Percentiles rank a stretch among this genome's conserved stretches.
Evolutionary conservation across 2,888 invertebrate genomes (phyloP).

Genomic region (Lymantria monacha): DNA sequence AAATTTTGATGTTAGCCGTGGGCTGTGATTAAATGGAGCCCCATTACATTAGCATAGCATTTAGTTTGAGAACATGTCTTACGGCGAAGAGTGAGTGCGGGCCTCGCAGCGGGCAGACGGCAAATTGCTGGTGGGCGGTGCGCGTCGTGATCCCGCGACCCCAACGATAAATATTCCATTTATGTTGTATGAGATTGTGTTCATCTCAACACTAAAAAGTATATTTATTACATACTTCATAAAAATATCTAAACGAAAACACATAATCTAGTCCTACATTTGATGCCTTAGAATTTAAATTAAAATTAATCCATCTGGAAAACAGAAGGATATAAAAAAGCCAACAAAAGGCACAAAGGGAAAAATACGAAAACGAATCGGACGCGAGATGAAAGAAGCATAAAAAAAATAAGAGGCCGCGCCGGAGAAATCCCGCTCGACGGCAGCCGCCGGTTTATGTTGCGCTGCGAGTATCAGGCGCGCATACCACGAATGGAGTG

Average conservation of each 20-base stretch:
- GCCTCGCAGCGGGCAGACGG: slow-evolving; percentile 57
- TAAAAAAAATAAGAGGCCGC: slow-evolving; percentile 37
- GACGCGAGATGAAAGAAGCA: slow-evolving; percentile 53
- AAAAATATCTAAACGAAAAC: slow-evolving; percentile 21
- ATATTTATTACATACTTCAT: slow-evolving; percentile 14
- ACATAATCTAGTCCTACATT: slow-evolving; percentile 31
- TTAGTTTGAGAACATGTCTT: slow-evolving; percentile 71
- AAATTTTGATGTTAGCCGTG: slow-evolving; percentile 74
- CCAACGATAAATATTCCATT: slow-evolving; percentile 68
- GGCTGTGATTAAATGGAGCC: slow-evolving; percentile 74
- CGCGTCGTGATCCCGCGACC: slow-evolving; percentile 66
- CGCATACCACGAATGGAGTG: slow-evolving; percentile 58
- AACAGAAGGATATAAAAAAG: slow-evolving; percentile 74
- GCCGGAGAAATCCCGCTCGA: slow-evolving; percentile 34
- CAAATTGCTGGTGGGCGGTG: slow-evolving; percentile 76
- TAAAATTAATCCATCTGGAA: slow-evolving; percentile 74
- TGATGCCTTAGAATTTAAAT: slow-evolving; percentile 61
- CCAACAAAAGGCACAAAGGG: slow-evolving; percentile 64
- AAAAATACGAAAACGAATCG: slow-evolving; percentile 61
- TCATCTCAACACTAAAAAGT: slow-evolving; percentile 26
- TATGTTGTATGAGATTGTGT: slow-evolving; percentile 40
- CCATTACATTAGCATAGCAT: slow-evolving; percentile 80
- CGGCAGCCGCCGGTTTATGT: slow-evolving; percentile 37
- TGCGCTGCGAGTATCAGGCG: slow-evolving; percentile 56
- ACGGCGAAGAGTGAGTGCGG: slow-evolving; percentile 47